These are phyloP conservation scores for Arenicola marina DNA, from an alignment of 2,888 invertebrate species.

Conservation along the genomic window DNA sequence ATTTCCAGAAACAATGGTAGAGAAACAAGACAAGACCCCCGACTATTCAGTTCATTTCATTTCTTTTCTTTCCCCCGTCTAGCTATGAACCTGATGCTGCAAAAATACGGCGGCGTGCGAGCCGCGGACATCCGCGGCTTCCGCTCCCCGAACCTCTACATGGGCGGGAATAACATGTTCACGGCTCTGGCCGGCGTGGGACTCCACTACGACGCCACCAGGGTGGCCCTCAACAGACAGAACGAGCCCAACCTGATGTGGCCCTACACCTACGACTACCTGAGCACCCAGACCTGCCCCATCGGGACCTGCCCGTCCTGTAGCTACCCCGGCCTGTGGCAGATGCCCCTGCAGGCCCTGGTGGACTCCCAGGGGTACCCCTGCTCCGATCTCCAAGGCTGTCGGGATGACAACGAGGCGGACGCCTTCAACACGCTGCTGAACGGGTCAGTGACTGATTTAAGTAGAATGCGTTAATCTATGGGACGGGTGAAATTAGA, in stretches of 20 bases:
- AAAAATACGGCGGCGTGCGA: not conserved
- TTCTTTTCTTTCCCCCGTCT: no score
- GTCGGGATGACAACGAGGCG: not conserved
- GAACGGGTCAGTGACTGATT: not conserved
- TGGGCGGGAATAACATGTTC: slow-evolving; percentile 10
- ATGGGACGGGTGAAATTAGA: no score
- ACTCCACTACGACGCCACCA: not conserved
- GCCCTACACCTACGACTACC: slow-evolving; percentile 13
- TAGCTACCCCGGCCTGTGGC: not conserved
- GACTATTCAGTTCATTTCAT: no score
- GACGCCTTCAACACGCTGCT: not conserved
- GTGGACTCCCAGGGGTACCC: not conserved
- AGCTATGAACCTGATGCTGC: no score
- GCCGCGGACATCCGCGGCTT: slow-evolving; percentile 1
- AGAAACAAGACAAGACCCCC: no score
- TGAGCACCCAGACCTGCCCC: slow-evolving; percentile 9
- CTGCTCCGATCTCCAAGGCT: not conserved
- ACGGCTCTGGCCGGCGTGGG: not conserved
- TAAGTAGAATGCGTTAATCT: no score
- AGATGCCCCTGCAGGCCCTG: not conserved
- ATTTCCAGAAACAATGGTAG: no score
- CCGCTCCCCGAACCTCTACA: slow-evolving; percentile 1
- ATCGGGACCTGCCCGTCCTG: not conserved
- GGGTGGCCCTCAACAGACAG: not conserved
- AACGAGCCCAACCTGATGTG: slow-evolving; percentile 1